Evolutionary conservation across 2,113 vertebrate genomes (phyloP).

Genomic region (Uria lomvia): DNA sequence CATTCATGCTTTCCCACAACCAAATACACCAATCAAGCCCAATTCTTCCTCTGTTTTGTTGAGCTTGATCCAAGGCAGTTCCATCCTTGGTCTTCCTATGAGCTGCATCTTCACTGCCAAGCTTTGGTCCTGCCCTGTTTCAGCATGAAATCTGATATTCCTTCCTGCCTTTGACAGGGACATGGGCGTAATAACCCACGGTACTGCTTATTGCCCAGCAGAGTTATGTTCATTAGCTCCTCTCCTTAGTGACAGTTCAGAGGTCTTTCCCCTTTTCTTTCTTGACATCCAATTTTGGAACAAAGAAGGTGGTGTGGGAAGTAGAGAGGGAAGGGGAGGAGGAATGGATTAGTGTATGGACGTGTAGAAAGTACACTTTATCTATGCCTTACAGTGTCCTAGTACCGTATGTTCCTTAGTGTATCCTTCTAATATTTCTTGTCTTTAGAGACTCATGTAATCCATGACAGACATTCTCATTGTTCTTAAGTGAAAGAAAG

Average conservation of each 20-base stretch:
- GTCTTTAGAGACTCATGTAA: background rate
- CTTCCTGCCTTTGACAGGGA: background rate
- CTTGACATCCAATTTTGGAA: background rate
- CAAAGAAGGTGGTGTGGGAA: background rate
- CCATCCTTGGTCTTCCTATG: background rate
- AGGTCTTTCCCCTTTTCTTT: background rate
- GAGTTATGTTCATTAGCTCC: background rate
- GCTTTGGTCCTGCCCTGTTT: background rate
- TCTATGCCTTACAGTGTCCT: background rate
- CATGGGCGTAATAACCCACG: fast-evolving
- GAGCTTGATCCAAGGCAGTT: background rate
- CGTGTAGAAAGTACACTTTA: background rate
- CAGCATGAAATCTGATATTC: background rate
- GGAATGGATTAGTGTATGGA: background rate
- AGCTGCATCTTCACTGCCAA: background rate
- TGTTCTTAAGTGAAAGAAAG: background rate
- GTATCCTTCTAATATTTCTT: background rate
- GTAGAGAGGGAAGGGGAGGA: fast-evolving
- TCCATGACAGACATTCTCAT: background rate
- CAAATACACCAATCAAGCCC: background rate
- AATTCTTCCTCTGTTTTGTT: background rate
- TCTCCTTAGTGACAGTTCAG: background rate
- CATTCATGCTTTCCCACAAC: background rate
- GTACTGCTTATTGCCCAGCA: background rate
- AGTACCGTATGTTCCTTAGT: background rate